Evolutionary conservation across 2,113 vertebrate species (phyloP).

Genomic region (Diphyllodes magnificus): DNA sequence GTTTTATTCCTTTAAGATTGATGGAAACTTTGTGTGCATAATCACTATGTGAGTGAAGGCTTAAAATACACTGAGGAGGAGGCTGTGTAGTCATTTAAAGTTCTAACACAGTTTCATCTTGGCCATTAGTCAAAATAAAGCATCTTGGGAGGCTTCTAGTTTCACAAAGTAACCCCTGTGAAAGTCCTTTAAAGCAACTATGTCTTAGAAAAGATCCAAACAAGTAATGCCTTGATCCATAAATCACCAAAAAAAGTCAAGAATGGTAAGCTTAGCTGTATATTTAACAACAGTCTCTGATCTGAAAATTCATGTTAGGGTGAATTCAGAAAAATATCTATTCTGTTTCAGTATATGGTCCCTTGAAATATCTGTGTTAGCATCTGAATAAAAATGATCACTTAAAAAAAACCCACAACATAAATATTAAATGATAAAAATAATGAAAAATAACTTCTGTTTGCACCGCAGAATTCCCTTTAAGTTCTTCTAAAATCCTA

Average conservation of each 20-base stretch:
- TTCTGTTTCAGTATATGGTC: not conserved
- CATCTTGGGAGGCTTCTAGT: not conserved
- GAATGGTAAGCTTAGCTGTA: not conserved
- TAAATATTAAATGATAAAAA: not conserved
- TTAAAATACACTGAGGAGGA: not conserved
- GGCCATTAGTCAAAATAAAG: not conserved
- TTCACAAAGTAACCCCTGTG: not conserved
- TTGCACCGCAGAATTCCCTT: not conserved
- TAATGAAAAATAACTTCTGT: not conserved
- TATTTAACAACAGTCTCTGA: not conserved
- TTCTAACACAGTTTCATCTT: not conserved
- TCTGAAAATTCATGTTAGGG: not conserved
- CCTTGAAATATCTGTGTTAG: not conserved
- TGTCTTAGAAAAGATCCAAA: not conserved
- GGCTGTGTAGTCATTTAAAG: not conserved
- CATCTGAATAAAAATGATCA: not conserved
- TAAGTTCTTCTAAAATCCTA: not conserved
- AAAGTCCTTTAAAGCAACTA: not conserved
- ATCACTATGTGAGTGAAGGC: not conserved
- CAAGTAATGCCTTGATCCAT: not conserved
- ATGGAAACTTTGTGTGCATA: not conserved
- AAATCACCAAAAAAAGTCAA: not conserved
- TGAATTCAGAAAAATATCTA: not conserved
- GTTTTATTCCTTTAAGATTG: not conserved
- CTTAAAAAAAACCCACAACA: not conserved